Percentiles rank a stretch among this genome's conserved stretches.
Evolutionary conservation across 2,888 invertebrate genomes (phyloP).

Genomic region (Caenorhabditis wallacei): DNA sequence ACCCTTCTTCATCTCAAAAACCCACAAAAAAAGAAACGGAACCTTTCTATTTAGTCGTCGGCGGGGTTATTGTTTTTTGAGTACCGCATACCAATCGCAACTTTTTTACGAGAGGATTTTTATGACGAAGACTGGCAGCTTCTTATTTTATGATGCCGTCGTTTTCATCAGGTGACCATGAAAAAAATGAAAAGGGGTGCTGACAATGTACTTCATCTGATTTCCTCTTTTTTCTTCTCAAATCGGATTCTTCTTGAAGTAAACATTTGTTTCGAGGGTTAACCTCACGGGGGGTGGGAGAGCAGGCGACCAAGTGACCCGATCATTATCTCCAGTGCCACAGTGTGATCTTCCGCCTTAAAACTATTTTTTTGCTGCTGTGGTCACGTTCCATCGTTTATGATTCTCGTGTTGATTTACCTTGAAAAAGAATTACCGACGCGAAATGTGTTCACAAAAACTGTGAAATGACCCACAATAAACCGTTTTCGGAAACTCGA

Average conservation of each 20-base stretch:
- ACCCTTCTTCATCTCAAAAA: not conserved
- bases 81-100: slow-evolving; percentile 49
- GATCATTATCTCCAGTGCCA: slow-evolving; percentile 48
- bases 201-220: slow-evolving; percentile 32
- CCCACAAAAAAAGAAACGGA: slow-evolving; percentile 10
- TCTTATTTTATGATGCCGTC: slow-evolving; percentile 50
- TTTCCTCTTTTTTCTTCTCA: not conserved
- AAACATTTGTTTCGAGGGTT: slow-evolving; percentile 2
- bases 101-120: slow-evolving; percentile 50
- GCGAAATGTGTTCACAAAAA: slow-evolving; percentile 12
- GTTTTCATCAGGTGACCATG: slow-evolving; percentile 49
- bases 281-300: not conserved
- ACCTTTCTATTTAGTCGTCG: not conserved
- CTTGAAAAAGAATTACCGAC: slow-evolving; percentile 31
- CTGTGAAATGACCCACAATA: slow-evolving; percentile 50
- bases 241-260: not conserved
- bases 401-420: slow-evolving; percentile 29
- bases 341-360: slow-evolving; percentile 46
- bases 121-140: slow-evolving; percentile 60
- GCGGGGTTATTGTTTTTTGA: slow-evolving; percentile 41
- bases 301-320: slow-evolving; percentile 51
- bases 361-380: not conserved
- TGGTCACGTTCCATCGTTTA: slow-evolving; percentile 39
- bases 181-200: not conserved
- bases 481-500: slow-evolving; percentile 22